A percentile compares a stretch with the other conserved stretches of the same genome.
Evolutionary conservation across 2,113 vertebrate species (phyloP).

Genomic region (Entomyzon cyanotis): DNA sequence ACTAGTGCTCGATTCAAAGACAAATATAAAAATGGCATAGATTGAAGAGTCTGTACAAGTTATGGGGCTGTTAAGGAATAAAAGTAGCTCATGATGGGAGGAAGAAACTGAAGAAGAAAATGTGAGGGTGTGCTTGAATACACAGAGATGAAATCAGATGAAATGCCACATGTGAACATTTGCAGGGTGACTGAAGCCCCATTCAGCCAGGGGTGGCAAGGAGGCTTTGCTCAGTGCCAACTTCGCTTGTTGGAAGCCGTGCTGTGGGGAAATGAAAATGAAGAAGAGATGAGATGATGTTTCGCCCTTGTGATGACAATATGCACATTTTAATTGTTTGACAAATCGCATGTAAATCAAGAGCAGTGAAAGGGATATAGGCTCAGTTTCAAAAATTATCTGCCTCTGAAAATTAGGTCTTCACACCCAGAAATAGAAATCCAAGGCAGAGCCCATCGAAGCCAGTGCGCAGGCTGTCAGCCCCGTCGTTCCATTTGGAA

Average conservation of each 20-base stretch:
- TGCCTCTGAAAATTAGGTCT: slow-evolving; percentile 37
- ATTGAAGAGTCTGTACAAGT: neutral
- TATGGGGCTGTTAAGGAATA: neutral
- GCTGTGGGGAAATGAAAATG: neutral
- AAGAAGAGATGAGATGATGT: neutral
- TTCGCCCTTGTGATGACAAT: slow-evolving; percentile 13
- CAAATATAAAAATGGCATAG: neutral
- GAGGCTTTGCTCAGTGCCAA: slow-evolving; percentile 1
- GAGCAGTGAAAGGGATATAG: neutral
- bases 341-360: neutral
- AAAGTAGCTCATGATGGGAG: neutral
- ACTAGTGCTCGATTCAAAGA: neutral
- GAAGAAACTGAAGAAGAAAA: neutral
- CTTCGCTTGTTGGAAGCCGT: neutral
- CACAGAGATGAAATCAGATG: neutral
- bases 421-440: slow-evolving; percentile 41
- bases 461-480: slow-evolving; percentile 34
- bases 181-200: neutral
- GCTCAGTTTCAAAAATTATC: slow-evolving; percentile 41
- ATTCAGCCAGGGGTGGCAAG: neutral
- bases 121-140: neutral
- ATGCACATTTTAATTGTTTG: slow-evolving; percentile 29
- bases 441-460: neutral
- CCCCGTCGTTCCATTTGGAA: neutral
- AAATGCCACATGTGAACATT: slow-evolving; percentile 5